Conservation (phyloP, 2,113 vertebrate genomes). For the Ornithorhynchus anatinus region DNA sequence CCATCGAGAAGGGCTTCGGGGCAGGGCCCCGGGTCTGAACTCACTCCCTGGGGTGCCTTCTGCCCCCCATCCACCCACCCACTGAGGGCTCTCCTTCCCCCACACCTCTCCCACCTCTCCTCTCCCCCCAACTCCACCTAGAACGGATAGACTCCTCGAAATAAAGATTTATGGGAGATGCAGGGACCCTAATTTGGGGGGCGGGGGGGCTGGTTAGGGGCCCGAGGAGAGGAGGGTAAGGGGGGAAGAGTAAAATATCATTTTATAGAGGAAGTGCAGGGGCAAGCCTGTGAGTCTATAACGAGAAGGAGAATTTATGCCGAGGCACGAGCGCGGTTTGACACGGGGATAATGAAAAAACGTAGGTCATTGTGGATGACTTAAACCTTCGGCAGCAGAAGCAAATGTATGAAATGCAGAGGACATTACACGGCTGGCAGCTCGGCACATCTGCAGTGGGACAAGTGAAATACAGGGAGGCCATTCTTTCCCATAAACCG, state of each 20-base stretch:
- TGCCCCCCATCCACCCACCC: neutral
- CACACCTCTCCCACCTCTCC: accelerated
- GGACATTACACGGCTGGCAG: constrained; percentile 90
- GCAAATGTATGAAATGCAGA: constrained; percentile 96
- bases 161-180: constrained; percentile 27
- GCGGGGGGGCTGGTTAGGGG: neutral
- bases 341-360: constrained; percentile 99
- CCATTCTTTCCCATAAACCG: constrained; percentile 84
- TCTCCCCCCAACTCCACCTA: neutral
- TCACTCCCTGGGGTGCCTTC: too few relatives aligned
- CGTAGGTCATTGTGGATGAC: constrained; percentile 97
- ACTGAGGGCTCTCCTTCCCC: accelerated
- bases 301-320: constrained; percentile 99
- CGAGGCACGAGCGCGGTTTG: constrained; percentile 89
- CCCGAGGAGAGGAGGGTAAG: neutral
- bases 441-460: constrained; percentile 78
- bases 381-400: constrained; percentile 93
- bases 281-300: constrained; percentile 82
- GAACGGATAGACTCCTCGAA: constrained; percentile 19
- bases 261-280: constrained; percentile 73
- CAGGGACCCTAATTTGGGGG: neutral
- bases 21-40: too few relatives aligned
- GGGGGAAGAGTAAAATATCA: constrained; percentile 73
- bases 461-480: constrained; percentile 83
- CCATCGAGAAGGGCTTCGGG: too few relatives aligned